Conservation (phyloP, 2,113 vertebrate species). For the Oncorhynchus keta region DNA sequence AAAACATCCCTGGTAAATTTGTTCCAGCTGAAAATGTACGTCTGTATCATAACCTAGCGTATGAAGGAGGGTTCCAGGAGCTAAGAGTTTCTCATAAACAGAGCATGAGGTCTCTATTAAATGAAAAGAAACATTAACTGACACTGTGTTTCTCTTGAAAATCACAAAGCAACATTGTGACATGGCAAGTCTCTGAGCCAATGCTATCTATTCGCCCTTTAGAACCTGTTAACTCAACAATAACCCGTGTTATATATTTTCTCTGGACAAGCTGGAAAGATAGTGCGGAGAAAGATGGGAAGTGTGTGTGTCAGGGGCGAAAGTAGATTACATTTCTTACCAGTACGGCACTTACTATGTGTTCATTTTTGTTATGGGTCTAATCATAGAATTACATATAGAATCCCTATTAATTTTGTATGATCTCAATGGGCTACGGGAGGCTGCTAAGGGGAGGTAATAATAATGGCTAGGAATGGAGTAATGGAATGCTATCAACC, state of each 20-base stretch:
- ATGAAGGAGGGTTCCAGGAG: slow-evolving; percentile 13
- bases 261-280: slow-evolving; percentile 51
- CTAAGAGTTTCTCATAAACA: slow-evolving; percentile 44
- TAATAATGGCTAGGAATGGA: too few species aligned
- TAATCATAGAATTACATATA: too few species aligned
- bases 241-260: slow-evolving; percentile 65
- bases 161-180: slow-evolving; percentile 58
- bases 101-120: slow-evolving; percentile 34
- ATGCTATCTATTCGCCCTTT: slow-evolving; percentile 58
- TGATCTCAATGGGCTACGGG: too few species aligned
- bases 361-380: too few species aligned
- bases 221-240: slow-evolving; percentile 50
- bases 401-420: too few species aligned
- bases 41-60: not conserved
- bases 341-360: too few species aligned
- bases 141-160: slow-evolving; percentile 37
- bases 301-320: not conserved
- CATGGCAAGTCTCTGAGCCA: slow-evolving; percentile 34
- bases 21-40: slow-evolving; percentile 7
- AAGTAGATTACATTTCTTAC: too few species aligned
- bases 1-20: slow-evolving; percentile 12
- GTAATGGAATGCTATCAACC: too few species aligned
- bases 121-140: slow-evolving; percentile 66
- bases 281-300: not conserved
- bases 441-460: too few species aligned